phyloP scores from a whole-genome alignment of 2,797 vertebrate species.

The Enoplosus armatus region DNA sequence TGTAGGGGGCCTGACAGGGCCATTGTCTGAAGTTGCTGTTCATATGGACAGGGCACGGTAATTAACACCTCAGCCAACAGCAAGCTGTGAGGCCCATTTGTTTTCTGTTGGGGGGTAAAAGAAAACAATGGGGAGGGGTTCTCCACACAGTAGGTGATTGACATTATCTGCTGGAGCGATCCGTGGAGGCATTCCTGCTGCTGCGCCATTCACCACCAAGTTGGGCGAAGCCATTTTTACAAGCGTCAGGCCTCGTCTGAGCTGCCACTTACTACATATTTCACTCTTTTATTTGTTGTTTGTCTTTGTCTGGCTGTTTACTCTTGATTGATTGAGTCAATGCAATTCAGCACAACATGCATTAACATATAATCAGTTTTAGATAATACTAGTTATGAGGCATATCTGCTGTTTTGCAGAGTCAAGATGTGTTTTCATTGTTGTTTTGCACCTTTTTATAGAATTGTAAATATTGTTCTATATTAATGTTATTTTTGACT shows the following conservation, averaged over 20 bases:
- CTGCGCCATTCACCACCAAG: conserved; percentile 66
- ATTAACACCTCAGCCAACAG: conserved; percentile 87
- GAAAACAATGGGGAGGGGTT: conserved; percentile 84
- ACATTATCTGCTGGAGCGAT: conserved; percentile 86
- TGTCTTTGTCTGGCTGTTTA: conserved; percentile 36
- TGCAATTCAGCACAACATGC: conserved; percentile 4
- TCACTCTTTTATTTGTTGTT: conserved; percentile 51
- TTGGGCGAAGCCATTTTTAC: conserved; percentile 64
- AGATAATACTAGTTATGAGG: not conserved
- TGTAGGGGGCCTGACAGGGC: conserved; percentile 70
- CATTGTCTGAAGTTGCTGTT: conserved; percentile 84
- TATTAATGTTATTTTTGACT: conserved; percentile 2
- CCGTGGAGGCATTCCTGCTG: conserved; percentile 79
- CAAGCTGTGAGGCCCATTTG: conserved; percentile 89
- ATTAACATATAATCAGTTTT: not conserved
- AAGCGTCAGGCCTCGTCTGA: conserved; percentile 58
- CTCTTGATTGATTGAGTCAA: conserved; percentile 40
- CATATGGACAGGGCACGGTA: conserved; percentile 82
- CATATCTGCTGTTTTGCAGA: not conserved
- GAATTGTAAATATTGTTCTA: not conserved
- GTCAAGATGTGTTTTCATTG: not conserved
- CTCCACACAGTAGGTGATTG: conserved; percentile 85
- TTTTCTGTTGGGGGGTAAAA: conserved; percentile 85
- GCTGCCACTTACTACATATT: conserved; percentile 49
- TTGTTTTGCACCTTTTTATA: not conserved